A percentile compares a stretch with the other conserved stretches of the same genome.
These are phyloP conservation scores for Alaudala cheleensis DNA, from an alignment of 2,113 vertebrate genomes.

Conservation along the genomic window DNA sequence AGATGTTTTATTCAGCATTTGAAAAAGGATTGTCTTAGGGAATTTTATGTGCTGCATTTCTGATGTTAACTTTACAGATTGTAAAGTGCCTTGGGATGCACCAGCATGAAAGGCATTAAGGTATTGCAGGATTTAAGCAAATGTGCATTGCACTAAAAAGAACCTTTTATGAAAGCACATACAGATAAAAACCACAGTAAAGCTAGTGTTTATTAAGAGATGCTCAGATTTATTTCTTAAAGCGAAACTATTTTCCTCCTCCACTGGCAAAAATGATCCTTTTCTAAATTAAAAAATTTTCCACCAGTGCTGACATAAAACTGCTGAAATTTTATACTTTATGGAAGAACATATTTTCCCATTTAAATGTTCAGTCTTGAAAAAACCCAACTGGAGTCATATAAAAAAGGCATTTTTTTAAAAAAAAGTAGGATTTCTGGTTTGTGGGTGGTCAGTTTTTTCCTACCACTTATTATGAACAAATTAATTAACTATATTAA, in stretches of 20 bases:
- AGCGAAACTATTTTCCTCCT: constrained; percentile 18
- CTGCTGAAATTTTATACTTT: background rate
- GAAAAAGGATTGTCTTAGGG: constrained; percentile 51
- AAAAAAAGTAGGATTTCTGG: background rate
- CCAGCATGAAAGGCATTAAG: constrained; percentile 56
- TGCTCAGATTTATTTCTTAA: constrained; percentile 43
- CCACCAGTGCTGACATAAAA: background rate
- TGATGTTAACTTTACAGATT: constrained; percentile 64
- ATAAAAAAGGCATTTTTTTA: background rate
- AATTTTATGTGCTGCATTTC: constrained; percentile 58
- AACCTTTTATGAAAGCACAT: constrained; percentile 48
- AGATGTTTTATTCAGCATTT: constrained; percentile 68
- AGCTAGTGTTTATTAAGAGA: constrained; percentile 49
- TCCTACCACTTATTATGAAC: background rate
- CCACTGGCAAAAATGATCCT: background rate
- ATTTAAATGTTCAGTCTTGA: background rate
- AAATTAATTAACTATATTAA: constrained; percentile 35
- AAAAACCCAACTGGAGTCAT: background rate
- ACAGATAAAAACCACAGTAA: constrained; percentile 36
- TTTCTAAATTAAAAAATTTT: constrained; percentile 9
- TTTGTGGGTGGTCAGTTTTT: background rate
- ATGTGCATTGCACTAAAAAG: constrained; percentile 44
- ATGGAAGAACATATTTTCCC: background rate
- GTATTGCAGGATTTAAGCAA: constrained; percentile 54
- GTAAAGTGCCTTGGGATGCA: constrained; percentile 63